phyloP scores from a whole-genome alignment of 2,113 vertebrate genomes.

The Sapayoa aenigma region DNA sequence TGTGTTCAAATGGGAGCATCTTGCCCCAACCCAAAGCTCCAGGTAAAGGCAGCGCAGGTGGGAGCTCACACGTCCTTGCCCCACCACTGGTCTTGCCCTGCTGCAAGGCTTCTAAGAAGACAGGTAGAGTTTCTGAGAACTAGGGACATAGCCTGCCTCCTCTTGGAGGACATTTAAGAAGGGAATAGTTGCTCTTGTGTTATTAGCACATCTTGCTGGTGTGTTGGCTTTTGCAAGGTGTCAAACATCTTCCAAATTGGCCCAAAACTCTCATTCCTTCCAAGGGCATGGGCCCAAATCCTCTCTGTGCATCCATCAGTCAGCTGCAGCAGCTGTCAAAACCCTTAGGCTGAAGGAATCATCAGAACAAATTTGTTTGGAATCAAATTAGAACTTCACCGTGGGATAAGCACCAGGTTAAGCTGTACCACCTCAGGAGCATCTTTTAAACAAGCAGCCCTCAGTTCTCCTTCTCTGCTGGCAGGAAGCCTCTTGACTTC shows the following conservation, averaged over 20 bases:
- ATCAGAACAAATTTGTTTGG: background rate
- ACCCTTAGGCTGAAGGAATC: background rate
- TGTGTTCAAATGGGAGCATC: background rate
- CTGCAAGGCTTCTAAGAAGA: background rate
- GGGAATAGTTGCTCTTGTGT: background rate
- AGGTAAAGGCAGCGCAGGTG: background rate
- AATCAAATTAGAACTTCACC: background rate
- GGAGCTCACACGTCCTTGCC: background rate
- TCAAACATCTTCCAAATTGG: accelerated
- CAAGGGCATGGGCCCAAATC: background rate
- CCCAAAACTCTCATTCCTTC: background rate
- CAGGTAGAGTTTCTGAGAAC: background rate
- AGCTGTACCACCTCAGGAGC: background rate
- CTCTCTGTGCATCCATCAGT: accelerated
- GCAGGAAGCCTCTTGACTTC: slow-evolving; percentile 3
- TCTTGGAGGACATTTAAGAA: background rate
- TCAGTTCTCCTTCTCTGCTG: slow-evolving; percentile 24
- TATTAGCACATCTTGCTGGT: background rate
- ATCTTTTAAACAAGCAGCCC: slow-evolving; percentile 22
- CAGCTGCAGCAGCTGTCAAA: background rate
- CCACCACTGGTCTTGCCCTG: background rate
- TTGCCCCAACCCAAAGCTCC: background rate
- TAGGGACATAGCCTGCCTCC: background rate
- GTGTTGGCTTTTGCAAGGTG: background rate
- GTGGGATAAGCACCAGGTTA: background rate